Percentiles rank a stretch among this genome's conserved stretches.
phyloP scores from a whole-genome alignment of 2,797 vertebrate genomes.

The Buceros bicornis region DNA sequence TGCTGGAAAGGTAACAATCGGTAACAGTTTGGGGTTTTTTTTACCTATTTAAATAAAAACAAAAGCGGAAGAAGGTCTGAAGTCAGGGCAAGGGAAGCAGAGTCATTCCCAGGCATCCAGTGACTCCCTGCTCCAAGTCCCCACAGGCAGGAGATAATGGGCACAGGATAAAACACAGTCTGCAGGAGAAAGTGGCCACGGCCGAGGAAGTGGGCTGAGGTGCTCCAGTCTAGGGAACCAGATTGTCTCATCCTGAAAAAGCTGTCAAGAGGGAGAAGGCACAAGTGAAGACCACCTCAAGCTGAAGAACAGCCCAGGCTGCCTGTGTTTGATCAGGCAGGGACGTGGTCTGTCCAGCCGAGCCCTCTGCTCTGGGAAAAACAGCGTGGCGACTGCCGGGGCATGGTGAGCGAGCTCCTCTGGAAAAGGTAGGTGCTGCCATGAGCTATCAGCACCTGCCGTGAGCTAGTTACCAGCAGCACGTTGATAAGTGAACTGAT shows the following conservation, averaged over 20 bases:
- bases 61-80: neutral
- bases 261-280: neutral
- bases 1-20: neutral
- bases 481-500: neutral
- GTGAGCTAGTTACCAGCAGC: neutral
- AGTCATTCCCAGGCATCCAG: neutral
- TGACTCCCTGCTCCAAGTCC: neutral
- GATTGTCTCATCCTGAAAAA: neutral
- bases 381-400: fast-evolving
- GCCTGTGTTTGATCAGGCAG: neutral
- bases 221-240: neutral
- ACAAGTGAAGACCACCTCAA: neutral
- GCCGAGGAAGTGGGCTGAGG: neutral
- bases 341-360: neutral
- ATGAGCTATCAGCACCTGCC: neutral
- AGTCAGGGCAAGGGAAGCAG: neutral
- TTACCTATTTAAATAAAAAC: neutral
- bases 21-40: fast-evolving
- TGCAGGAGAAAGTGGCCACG: neutral
- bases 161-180: fast-evolving
- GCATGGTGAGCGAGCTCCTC: neutral
- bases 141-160: neutral
- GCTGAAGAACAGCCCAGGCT: neutral
- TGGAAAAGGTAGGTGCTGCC: neutral
- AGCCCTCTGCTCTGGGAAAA: neutral